Evolutionary conservation across 2,797 vertebrate genomes (phyloP).

Genomic region (Myripristis jacobus): DNA sequence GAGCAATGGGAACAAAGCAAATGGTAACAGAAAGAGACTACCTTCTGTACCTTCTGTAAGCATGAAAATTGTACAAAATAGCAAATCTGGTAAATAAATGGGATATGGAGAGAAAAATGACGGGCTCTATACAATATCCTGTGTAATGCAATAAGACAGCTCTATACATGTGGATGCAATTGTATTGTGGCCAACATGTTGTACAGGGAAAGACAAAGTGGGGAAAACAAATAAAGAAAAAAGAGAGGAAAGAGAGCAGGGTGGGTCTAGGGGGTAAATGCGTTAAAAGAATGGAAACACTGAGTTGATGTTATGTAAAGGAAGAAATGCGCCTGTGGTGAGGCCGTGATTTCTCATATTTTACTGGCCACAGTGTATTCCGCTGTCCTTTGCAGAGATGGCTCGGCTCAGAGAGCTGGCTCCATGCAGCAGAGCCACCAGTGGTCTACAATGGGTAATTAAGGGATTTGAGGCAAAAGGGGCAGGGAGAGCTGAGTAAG

Average conservation of each 20-base stretch:
- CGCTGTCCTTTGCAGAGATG: conserved; percentile 13
- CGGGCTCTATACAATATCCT: not conserved
- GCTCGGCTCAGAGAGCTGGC: conserved; percentile 24
- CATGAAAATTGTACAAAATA: conserved; percentile 1
- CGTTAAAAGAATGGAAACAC: not conserved
- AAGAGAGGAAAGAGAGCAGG: not conserved
- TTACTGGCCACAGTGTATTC: conserved; percentile 16
- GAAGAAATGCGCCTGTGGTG: conserved; percentile 27
- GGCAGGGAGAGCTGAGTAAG: conserved; percentile 19
- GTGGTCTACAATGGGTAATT: conserved; percentile 61
- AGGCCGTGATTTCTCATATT: conserved; percentile 50
- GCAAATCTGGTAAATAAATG: not conserved
- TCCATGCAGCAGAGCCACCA: conserved; percentile 42
- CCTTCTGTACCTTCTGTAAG: not conserved
- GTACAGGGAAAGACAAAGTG: not conserved
- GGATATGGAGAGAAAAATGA: not conserved
- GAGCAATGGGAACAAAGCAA: conserved; percentile 18
- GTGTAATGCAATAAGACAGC: not conserved
- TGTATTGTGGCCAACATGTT: conserved; percentile 4
- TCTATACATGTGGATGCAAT: conserved; percentile 5
- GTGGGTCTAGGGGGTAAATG: conserved; percentile 10
- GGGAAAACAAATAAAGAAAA: not conserved
- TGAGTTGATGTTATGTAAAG: conserved; percentile 15
- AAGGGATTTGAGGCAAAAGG: conserved; percentile 63
- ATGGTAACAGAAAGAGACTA: conserved; percentile 15